Evolutionary conservation across 2,113 vertebrate genomes (phyloP).

Genomic region (Indicator maculatus): DNA sequence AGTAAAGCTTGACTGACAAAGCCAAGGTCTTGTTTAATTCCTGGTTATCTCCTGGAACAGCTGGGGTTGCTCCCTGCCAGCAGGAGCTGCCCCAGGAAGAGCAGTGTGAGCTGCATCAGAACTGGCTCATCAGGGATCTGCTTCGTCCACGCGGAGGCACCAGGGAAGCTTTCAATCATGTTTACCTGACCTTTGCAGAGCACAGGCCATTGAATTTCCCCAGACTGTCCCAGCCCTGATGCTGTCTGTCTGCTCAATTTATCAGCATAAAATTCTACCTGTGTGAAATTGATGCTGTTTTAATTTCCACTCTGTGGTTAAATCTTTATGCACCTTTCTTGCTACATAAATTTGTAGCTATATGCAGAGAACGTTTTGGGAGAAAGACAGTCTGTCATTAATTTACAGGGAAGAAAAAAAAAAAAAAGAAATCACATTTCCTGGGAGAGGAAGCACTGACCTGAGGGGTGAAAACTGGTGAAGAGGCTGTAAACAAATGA

Average conservation of each 20-base stretch:
- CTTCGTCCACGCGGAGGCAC: background rate
- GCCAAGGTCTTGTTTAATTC: background rate
- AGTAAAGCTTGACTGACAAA: background rate
- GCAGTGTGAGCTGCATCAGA: rapidly evolving
- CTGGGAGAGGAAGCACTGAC: background rate
- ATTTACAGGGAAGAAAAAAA: background rate
- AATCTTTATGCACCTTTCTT: background rate
- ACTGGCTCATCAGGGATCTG: background rate
- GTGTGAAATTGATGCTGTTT: background rate
- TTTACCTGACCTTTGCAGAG: background rate
- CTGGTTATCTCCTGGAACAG: background rate
- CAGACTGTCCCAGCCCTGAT: background rate
- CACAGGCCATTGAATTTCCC: background rate
- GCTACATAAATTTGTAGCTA: background rate
- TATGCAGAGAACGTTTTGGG: background rate
- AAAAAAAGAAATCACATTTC: background rate
- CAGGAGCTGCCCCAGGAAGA: background rate
- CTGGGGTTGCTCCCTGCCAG: rapidly evolving
- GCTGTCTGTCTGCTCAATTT: background rate
- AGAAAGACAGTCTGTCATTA: slow-evolving; percentile 6
- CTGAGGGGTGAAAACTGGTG: background rate
- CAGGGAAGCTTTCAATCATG: background rate
- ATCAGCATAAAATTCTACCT: background rate
- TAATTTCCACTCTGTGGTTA: slow-evolving; percentile 5
- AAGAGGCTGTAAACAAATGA: slow-evolving; percentile 45